These are phyloP conservation scores for Euura lappo DNA, from an alignment of 1,140 invertebrate genomes.

Conservation along the genomic window DNA sequence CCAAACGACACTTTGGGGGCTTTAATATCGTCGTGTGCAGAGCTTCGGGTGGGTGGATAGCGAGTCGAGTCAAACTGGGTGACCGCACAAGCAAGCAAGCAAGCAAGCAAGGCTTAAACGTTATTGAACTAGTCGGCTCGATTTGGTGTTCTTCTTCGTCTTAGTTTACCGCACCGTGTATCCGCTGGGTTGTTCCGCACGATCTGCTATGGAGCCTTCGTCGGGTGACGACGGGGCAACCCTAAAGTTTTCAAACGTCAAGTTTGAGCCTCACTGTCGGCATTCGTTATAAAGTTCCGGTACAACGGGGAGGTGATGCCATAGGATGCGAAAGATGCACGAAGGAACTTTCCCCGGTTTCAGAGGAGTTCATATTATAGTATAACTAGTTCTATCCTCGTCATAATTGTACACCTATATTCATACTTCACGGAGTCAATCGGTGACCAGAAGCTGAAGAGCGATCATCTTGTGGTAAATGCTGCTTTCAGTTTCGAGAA, in stretches of 20 bases:
- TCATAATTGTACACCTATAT: background rate
- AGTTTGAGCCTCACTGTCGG: conserved; percentile 36
- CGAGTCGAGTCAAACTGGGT: too few relatives aligned
- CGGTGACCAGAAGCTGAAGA: too few relatives aligned
- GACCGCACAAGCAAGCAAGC: too few relatives aligned
- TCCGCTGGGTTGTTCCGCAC: background rate
- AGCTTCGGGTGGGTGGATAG: too few relatives aligned
- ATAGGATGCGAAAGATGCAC: conserved; percentile 1
- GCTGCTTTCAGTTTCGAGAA: too few relatives aligned
- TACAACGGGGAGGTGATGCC: conserved; percentile 26
- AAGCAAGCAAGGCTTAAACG: background rate
- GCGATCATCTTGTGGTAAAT: too few relatives aligned
- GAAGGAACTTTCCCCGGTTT: conserved; percentile 1
- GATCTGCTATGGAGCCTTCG: background rate
- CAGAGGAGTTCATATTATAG: background rate
- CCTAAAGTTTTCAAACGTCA: conserved; percentile 19
- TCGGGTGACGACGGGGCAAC: background rate
- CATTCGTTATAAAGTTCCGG: conserved; percentile 45
- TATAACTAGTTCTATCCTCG: background rate
- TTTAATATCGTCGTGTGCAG: background rate
- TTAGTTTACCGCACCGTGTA: background rate
- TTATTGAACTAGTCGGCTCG: background rate
- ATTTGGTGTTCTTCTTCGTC: background rate
- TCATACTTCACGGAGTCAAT: background rate
- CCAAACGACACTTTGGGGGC: background rate